These are phyloP conservation scores for Pelodiscus sinensis DNA, from an alignment of 2,113 vertebrate species.

Conservation along the genomic window DNA sequence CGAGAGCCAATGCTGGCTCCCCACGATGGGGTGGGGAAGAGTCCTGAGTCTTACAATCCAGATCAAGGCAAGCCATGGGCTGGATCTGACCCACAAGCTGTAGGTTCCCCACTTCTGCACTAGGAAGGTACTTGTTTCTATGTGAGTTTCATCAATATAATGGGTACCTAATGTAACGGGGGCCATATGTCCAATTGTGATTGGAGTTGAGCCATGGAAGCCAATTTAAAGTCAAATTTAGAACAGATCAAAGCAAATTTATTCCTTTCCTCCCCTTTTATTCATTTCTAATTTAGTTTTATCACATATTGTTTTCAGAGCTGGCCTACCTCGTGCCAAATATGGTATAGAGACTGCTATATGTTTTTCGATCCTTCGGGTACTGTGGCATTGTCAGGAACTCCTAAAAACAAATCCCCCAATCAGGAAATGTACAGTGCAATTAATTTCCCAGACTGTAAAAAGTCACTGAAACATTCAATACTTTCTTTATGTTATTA, in stretches of 20 bases:
- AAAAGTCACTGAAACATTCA: neutral
- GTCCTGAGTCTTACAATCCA: no score
- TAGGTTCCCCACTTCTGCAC: no score
- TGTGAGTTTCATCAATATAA: neutral
- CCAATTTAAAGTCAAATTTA: neutral
- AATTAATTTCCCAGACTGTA: neutral
- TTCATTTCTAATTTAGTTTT: neutral
- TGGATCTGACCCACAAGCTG: no score
- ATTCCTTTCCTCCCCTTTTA: neutral
- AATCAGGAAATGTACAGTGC: neutral
- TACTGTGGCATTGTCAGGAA: constrained; percentile 82
- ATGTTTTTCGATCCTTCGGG: constrained; percentile 75
- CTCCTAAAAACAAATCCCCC: constrained; percentile 69
- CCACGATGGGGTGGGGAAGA: no score
- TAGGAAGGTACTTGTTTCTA: neutral
- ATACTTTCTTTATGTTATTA: neutral
- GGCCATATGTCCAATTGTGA: neutral
- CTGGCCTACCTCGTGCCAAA: constrained; percentile 80
- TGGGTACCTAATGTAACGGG: neutral
- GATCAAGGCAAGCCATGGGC: no score
- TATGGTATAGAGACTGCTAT: constrained; percentile 63
- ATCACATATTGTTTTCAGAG: neutral
- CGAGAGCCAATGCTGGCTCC: no score
- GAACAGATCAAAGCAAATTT: neutral
- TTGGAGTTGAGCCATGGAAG: constrained; percentile 3